These are phyloP conservation scores for Salvelinus alpinus DNA, from an alignment of 2,113 vertebrate genomes.

Conservation along the genomic window DNA sequence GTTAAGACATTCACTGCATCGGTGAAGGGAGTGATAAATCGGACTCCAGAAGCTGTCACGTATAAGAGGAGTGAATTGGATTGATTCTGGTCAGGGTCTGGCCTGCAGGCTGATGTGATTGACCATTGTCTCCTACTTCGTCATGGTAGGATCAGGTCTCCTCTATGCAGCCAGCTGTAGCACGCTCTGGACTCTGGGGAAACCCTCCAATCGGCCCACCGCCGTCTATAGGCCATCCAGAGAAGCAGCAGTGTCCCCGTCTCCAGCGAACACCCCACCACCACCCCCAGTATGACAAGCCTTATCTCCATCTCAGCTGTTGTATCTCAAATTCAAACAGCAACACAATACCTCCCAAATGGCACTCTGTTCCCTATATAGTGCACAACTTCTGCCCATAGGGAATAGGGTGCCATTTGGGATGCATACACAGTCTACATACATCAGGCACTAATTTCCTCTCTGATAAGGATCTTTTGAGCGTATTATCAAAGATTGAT, in stretches of 20 bases:
- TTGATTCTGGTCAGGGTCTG: conserved; percentile 15
- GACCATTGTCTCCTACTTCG: conserved; percentile 46
- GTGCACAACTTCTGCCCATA: too few relatives aligned
- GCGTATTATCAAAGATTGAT: conserved; percentile 27
- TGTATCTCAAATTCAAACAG: conserved; percentile 35
- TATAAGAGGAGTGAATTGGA: background rate
- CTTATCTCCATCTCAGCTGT: conserved; percentile 36
- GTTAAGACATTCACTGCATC: too few relatives aligned
- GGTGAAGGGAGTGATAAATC: too few relatives aligned
- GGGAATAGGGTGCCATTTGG: too few relatives aligned
- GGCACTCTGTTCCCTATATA: too few relatives aligned
- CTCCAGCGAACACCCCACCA: conserved; percentile 43
- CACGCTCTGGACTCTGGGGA: conserved; percentile 24
- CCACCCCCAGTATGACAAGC: conserved; percentile 49
- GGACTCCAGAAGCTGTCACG: background rate
- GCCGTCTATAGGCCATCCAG: conserved; percentile 54
- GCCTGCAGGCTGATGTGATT: conserved; percentile 31
- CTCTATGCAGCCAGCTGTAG: conserved; percentile 38
- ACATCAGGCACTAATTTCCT: conserved; percentile 49
- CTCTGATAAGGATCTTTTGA: conserved; percentile 1
- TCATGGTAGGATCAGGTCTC: conserved; percentile 58
- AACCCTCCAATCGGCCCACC: conserved; percentile 24
- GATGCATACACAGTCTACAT: too few relatives aligned
- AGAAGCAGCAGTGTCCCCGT: conserved; percentile 48
- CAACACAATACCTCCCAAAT: background rate